Evolutionary conservation across 2,113 vertebrate genomes (phyloP).

Genomic region (Ceyx melanurus): DNA sequence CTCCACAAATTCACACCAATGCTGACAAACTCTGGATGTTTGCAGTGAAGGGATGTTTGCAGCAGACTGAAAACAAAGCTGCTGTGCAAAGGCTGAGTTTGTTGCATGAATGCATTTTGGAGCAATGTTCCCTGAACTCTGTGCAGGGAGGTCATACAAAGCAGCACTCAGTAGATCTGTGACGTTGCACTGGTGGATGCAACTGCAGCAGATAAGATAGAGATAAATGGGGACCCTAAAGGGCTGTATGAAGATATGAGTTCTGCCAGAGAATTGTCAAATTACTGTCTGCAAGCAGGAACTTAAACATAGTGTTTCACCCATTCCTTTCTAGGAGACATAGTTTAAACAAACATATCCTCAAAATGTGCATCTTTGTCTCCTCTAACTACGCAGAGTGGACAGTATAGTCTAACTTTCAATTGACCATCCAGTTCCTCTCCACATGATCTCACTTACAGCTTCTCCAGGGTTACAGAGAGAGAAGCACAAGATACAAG

Average conservation of each 20-base stretch:
- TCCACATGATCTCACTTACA: not conserved
- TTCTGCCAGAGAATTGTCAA: not conserved
- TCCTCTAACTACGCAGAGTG: not conserved
- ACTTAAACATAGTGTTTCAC: not conserved
- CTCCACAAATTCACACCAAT: not conserved
- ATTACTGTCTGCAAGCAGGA: not conserved
- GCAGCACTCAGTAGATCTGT: not conserved
- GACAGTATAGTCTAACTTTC: not conserved
- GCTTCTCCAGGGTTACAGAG: not conserved
- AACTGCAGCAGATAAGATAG: not conserved
- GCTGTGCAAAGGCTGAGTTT: not conserved
- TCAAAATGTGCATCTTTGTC: not conserved
- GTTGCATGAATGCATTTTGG: rapidly evolving
- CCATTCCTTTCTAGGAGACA: not conserved
- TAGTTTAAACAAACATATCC: not conserved
- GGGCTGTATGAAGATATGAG: not conserved
- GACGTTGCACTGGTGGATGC: not conserved
- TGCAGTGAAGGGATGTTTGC: not conserved
- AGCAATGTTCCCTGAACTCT: not conserved
- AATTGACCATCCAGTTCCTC: not conserved
- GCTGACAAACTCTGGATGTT: not conserved
- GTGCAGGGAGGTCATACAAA: not conserved
- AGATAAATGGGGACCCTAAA: not conserved
- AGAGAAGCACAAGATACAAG: not conserved
- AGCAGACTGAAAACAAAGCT: not conserved